Conservation (phyloP, 2,888 invertebrate species). For the Pomacea canaliculata region DNA sequence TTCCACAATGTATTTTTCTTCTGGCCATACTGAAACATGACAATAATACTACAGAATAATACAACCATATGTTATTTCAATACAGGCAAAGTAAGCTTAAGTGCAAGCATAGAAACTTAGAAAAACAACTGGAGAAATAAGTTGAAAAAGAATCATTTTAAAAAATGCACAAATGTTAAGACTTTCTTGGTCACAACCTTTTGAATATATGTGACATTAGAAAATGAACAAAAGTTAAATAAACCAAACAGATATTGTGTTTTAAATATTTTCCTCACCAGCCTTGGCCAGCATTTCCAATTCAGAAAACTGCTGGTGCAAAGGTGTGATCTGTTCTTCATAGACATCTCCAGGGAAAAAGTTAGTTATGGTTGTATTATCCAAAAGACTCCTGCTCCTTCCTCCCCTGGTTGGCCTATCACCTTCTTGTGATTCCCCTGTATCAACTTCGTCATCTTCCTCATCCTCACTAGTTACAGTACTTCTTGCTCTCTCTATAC, state of each 20-base stretch:
- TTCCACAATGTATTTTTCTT: slow-evolving; percentile 96
- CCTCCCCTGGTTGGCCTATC: slow-evolving; percentile 2
- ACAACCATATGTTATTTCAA: neutral
- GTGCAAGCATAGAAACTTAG: neutral
- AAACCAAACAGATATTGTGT: neutral
- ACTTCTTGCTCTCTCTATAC: neutral
- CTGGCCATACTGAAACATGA: slow-evolving; percentile 74
- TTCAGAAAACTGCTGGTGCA: slow-evolving; percentile 69
- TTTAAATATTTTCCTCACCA: slow-evolving; percentile 68
- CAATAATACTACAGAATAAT: neutral
- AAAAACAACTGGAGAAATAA: too few species aligned
- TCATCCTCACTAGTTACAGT: slow-evolving; percentile 16
- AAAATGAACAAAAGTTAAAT: neutral
- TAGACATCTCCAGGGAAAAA: slow-evolving; percentile 60
- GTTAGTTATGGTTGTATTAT: slow-evolving; percentile 21
- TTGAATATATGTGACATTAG: too few species aligned
- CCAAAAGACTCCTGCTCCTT: neutral
- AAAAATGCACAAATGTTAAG: too few species aligned
- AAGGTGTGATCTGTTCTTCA: slow-evolving; percentile 61
- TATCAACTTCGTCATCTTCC: slow-evolving; percentile 5
- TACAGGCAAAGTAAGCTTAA: neutral
- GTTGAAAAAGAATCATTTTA: too few species aligned
- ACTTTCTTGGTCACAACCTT: too few species aligned
- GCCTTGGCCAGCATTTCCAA: slow-evolving; percentile 76
- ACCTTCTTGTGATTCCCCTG: slow-evolving; percentile 5